Evolutionary conservation across 2,797 vertebrate species (phyloP).

Genomic region (Channallabes apus): DNA sequence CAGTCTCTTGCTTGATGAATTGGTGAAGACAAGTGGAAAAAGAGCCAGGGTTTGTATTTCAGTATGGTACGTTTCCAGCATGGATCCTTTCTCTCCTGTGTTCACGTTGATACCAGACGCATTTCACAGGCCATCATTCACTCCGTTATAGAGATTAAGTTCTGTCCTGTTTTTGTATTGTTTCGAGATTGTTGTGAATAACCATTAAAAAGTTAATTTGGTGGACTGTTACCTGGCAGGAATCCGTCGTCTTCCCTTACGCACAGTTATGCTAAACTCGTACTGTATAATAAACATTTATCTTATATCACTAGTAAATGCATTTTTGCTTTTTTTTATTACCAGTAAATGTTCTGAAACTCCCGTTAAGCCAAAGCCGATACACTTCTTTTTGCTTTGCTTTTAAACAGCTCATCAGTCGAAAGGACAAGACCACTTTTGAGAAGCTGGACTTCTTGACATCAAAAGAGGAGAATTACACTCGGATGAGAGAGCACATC

Average conservation of each 20-base stretch:
- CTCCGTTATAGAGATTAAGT: background rate
- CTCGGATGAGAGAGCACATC: slow-evolving; percentile 88
- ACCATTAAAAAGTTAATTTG: background rate
- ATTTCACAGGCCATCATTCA: background rate
- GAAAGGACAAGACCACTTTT: slow-evolving; percentile 92
- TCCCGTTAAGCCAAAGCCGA: background rate
- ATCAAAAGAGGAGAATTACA: slow-evolving; percentile 95
- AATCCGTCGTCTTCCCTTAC: background rate
- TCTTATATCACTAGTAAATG: background rate
- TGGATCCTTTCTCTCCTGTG: background rate
- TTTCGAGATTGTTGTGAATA: background rate
- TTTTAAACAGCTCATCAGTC: slow-evolving; percentile 82
- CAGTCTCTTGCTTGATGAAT: too few species aligned
- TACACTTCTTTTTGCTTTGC: background rate
- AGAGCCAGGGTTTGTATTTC: too few species aligned
- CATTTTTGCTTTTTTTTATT: background rate
- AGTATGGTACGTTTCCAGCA: too few species aligned
- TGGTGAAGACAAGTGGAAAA: too few species aligned
- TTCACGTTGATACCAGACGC: background rate
- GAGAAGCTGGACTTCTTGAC: slow-evolving; percentile 92
- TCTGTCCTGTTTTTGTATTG: background rate
- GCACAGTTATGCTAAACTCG: background rate
- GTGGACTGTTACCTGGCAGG: background rate
- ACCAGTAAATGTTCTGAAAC: too few species aligned
- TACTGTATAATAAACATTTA: background rate